Evolutionary conservation across 2,888 invertebrate species (phyloP), one percentile per base, ranked within the genome.

Genomic region (Hyppa rectilinea): DNA sequence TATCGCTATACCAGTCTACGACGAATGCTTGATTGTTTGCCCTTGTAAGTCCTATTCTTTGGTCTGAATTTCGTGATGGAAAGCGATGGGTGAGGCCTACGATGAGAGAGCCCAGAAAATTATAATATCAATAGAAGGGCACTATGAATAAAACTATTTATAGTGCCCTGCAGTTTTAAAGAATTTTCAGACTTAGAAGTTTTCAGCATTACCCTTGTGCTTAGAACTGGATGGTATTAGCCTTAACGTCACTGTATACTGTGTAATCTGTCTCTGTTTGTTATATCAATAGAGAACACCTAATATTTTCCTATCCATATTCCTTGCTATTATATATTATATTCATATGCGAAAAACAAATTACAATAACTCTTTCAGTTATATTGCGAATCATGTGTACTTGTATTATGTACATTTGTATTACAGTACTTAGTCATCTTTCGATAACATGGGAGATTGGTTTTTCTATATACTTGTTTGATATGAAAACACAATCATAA

Each of bases 391-490:
- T 9, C 4, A 43, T 45, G 49, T 50, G 56, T 71, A 56, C 17
- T 40, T 47, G 7, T 38, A 29, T 26, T 59, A 29, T 17, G 5
- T 40, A 43, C 4, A 68, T 56, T 67, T 40, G 20, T 69, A 29
- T 40, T 55, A 38, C 14, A 50, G 29, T 45, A n/a, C n/a, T n/a
- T n/a, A 56, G 36, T 26, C 55, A 71, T 45, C 10, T 52, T 38
- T 52, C 17, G 36, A 43, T 66, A 40, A 58, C 38, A 45, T 14
- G 0, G 34, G 40, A 63, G 58, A 68, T 64, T 72, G 55, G 55
- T 78, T 60, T 56, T 50, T 64, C 12, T 58, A 56, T 23, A n/a
- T 49, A 52, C 10, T 56, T 17, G 17, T 26, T 23, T 63, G 60
- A n/a, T 60, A 36, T 26, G 17, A 26, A 56, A 65, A 56, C n/a